Evolutionary conservation across 2,113 vertebrate genomes (phyloP).

Genomic region (Anguilla japonica): DNA sequence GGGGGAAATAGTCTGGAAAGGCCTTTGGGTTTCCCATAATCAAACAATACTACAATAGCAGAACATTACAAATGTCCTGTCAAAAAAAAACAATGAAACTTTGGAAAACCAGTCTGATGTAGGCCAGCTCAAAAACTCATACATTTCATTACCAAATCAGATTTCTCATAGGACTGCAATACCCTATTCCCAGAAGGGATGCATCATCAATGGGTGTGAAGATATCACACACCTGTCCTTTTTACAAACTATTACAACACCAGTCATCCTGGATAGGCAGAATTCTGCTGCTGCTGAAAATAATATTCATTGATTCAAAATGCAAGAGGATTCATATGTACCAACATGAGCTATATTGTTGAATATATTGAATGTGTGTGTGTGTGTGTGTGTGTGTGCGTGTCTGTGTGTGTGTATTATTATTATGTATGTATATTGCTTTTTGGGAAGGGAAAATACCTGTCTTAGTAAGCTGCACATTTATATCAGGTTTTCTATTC

Average conservation of each 20-base stretch:
- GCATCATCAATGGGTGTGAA: neutral
- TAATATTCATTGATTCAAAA: neutral
- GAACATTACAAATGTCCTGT: neutral
- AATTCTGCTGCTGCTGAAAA: neutral
- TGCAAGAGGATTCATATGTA: neutral
- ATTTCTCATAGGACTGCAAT: neutral
- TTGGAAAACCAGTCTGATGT: too few species aligned
- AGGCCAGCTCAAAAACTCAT: neutral
- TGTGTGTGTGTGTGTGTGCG: too few species aligned
- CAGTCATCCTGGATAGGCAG: neutral
- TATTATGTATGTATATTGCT: neutral
- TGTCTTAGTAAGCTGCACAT: neutral
- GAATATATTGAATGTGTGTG: too few species aligned
- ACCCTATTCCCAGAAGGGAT: neutral
- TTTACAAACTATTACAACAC: neutral
- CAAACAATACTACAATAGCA: neutral
- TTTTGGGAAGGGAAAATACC: neutral
- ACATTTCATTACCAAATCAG: neutral
- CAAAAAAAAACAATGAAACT: neutral
- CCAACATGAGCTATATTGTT: too few species aligned
- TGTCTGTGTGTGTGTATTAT: too few species aligned
- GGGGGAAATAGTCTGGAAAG: neutral
- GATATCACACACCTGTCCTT: neutral
- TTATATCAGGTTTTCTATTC: too few species aligned
- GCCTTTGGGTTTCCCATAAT: neutral